Conservation (phyloP, 2,797 vertebrate genomes). For the Podarcis siculus region DNA sequence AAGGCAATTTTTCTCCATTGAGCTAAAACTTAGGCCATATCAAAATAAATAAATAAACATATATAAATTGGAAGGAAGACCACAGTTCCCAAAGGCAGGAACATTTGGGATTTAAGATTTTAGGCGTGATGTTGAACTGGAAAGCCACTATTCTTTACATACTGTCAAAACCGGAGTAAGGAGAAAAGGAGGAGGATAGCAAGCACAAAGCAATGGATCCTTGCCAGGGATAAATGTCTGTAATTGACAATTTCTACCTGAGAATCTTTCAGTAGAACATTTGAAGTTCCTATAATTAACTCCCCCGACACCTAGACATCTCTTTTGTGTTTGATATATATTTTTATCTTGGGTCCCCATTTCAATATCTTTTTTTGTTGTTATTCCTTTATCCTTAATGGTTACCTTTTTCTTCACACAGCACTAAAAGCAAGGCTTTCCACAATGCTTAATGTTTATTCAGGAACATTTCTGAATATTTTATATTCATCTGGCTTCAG, state of each 20-base stretch:
- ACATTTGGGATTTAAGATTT: neutral
- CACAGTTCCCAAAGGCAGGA: accelerated
- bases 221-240: neutral
- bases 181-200: neutral
- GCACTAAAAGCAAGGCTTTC: neutral
- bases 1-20: neutral
- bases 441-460: neutral
- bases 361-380: neutral
- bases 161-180: neutral
- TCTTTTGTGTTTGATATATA: neutral
- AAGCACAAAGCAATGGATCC: neutral
- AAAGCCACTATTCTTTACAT: neutral
- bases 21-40: neutral
- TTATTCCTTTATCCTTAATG: neutral
- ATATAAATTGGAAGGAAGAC: neutral
- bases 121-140: neutral
- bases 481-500: neutral
- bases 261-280: neutral
- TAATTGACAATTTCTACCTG: neutral
- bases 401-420: neutral
- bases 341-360: neutral
- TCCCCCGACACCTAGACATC: neutral
- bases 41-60: neutral
- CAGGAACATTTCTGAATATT: conserved; percentile 14
- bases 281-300: neutral